Percentiles rank a stretch among this genome's conserved stretches.
These are phyloP conservation scores for Acronicta alni DNA, from an alignment of 2,888 invertebrate species.

Conservation along the genomic window DNA sequence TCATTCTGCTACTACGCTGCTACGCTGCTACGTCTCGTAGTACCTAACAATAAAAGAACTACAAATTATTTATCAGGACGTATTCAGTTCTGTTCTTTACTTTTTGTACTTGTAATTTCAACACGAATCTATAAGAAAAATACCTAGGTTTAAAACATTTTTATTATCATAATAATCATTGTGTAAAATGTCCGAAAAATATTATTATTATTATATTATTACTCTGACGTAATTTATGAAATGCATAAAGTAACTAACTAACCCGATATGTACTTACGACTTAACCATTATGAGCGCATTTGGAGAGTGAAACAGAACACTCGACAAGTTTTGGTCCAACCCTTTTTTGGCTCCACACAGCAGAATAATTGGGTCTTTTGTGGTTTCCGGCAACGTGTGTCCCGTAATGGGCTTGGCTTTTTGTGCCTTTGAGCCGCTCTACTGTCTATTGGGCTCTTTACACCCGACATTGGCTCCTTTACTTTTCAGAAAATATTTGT, in stretches of 20 bases:
- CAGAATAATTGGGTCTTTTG: slow-evolving; percentile 85
- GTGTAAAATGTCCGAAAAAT: no score
- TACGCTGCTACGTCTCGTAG: slow-evolving; percentile 1
- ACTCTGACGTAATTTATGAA: background rate
- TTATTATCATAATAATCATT: no score
- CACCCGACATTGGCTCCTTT: slow-evolving; percentile 61
- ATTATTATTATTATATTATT: background rate
- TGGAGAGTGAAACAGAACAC: slow-evolving; percentile 71
- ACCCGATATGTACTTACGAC: background rate
- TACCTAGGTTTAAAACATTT: no score
- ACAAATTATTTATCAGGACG: no score
- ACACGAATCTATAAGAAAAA: no score
- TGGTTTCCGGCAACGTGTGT: slow-evolving; percentile 79
- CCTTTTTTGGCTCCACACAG: slow-evolving; percentile 81
- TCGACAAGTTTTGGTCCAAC: slow-evolving; percentile 73
- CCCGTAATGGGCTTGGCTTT: slow-evolving; percentile 78
- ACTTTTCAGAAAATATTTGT: slow-evolving; percentile 65
- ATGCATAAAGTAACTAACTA: background rate
- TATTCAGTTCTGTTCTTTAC: no score
- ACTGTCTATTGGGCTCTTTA: slow-evolving; percentile 71
- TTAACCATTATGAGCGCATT: slow-evolving; percentile 50
- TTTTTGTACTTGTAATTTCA: no score
- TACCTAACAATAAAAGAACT: background rate
- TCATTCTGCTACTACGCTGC: background rate
- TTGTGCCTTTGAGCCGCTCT: slow-evolving; percentile 74